Percentiles rank a stretch among this genome's conserved stretches.
Conservation (phyloP, 2,888 invertebrate species). For the Julus scanicus region DNA sequence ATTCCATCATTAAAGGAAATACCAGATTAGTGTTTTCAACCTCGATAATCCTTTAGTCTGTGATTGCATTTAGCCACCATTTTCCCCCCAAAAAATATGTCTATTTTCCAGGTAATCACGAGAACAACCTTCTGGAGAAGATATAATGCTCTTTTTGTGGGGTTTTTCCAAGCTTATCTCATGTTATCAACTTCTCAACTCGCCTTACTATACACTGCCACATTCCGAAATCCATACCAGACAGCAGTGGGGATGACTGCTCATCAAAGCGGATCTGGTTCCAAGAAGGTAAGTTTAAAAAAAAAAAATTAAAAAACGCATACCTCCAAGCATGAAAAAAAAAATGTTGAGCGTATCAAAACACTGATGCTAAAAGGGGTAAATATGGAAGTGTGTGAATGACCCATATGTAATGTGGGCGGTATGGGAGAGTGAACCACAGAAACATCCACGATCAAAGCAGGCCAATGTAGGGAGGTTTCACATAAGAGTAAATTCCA, state of each 20-base stretch:
- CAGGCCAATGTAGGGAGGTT: not conserved
- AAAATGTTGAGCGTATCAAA: not conserved
- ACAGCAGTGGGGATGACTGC: not conserved
- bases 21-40: not conserved
- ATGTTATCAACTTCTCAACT: not conserved
- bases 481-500: not conserved
- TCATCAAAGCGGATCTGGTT: not conserved
- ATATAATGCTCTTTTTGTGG: not conserved
- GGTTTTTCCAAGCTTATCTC: not conserved
- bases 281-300: not conserved
- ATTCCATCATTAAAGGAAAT: not conserved
- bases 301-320: not conserved
- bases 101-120: not conserved
- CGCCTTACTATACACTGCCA: not conserved
- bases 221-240: not conserved
- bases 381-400: slow-evolving; percentile 3
- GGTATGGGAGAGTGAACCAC: slow-evolving; percentile 1
- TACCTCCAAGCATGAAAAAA: slow-evolving; percentile 3
- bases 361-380: not conserved
- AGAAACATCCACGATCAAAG: not conserved
- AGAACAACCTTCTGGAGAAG: not conserved
- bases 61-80: not conserved
- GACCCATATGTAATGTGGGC: not conserved
- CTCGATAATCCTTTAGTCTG: not conserved
- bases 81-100: not conserved